Evolutionary conservation across 2,113 vertebrate genomes (phyloP).

Genomic region (Polypterus bichir): DNA sequence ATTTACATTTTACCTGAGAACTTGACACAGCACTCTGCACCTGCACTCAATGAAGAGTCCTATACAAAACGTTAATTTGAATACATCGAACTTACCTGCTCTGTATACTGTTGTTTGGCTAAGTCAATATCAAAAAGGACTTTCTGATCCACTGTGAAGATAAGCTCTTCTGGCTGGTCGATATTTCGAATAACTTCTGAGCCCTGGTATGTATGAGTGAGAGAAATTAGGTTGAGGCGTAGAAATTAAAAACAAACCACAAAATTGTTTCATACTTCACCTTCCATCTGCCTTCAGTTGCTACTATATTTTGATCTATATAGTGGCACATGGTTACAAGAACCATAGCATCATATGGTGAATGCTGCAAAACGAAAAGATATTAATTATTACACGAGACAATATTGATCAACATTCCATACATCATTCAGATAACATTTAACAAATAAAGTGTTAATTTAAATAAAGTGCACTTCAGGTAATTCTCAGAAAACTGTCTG

Average conservation of each 20-base stretch:
- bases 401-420: no score
- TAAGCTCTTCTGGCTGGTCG: conserved; percentile 67
- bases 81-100: conserved; percentile 45
- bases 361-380: conserved; percentile 56
- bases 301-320: conserved; percentile 59
- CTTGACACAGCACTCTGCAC: no score
- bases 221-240: background rate
- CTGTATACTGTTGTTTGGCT: conserved; percentile 62
- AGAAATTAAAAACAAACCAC: no score
- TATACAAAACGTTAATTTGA: no score
- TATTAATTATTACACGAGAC: no score
- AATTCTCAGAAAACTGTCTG: no score
- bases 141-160: conserved; percentile 74
- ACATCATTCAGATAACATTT: no score
- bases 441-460: no score
- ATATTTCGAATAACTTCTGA: conserved; percentile 55
- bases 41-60: no score
- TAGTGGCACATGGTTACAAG: conserved; percentile 58
- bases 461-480: no score
- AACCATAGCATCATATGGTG: conserved; percentile 84
- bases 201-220: conserved; percentile 48
- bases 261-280: conserved; percentile 35
- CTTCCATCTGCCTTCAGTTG: conserved; percentile 78
- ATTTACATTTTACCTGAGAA: no score
- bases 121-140: conserved; percentile 43